Percentiles rank a stretch among this genome's conserved stretches.
Conservation (phyloP, 2,888 invertebrate genomes). For the Bursaphelenchus okinawaensis region DNA sequence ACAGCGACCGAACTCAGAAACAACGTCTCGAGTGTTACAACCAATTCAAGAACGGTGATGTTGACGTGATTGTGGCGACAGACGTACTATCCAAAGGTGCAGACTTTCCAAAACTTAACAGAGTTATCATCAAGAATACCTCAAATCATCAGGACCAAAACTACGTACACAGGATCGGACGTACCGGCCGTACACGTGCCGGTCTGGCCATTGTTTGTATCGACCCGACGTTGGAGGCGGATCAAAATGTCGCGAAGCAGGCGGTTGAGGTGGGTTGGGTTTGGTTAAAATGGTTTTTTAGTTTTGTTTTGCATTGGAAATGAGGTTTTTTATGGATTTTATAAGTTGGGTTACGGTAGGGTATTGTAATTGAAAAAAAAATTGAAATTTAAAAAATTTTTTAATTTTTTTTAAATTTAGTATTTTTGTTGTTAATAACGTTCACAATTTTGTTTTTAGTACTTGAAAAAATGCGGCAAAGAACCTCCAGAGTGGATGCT, state of each 20-base stretch:
- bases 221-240: neutral
- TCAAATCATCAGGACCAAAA: neutral
- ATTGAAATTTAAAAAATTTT: neutral
- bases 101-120: neutral
- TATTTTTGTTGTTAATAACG: too few species aligned
- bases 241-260: neutral
- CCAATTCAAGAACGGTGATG: neutral
- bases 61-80: neutral
- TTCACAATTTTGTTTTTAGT: neutral
- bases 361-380: too few species aligned
- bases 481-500: neutral
- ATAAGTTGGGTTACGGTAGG: too few species aligned
- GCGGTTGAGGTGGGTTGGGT: neutral
- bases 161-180: neutral
- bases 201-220: neutral
- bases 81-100: neutral
- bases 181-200: slow-evolving; percentile 1
- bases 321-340: too few species aligned
- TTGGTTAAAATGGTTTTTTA: neutral
- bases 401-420: neutral
- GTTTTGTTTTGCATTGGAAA: neutral
- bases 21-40: neutral
- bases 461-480: neutral
- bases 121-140: neutral
- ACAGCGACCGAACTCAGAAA: neutral